These are phyloP conservation scores for Tragelaphus strepsiceros DNA, from an alignment of 2,113 vertebrate genomes.

Conservation along the genomic window DNA sequence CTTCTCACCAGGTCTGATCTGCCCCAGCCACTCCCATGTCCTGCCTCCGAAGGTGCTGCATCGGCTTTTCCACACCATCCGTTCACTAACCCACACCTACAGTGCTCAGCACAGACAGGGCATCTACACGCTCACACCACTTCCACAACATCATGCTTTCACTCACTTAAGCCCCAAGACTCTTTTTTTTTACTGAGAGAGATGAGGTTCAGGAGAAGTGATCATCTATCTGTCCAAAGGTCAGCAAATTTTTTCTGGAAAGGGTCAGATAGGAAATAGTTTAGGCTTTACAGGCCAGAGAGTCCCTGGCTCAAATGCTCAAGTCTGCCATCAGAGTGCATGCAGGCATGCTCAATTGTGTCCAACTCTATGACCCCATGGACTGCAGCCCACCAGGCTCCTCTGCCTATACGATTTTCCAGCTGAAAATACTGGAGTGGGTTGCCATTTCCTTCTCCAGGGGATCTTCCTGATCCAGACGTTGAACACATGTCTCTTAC, in stretches of 20 bases:
- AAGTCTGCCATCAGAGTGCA: accelerated
- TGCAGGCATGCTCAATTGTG: accelerated
- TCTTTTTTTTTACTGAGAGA: neutral
- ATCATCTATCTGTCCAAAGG: neutral
- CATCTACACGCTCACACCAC: accelerated
- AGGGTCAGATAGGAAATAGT: neutral
- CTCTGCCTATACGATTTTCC: neutral
- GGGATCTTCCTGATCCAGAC: neutral
- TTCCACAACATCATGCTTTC: accelerated
- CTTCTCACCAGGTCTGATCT: neutral
- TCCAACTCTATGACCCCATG: neutral
- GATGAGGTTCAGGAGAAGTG: neutral
- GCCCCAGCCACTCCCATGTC: no score
- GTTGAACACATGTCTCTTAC: neutral
- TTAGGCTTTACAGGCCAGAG: neutral
- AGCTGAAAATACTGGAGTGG: neutral
- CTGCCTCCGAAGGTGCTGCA: accelerated
- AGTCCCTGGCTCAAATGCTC: neutral
- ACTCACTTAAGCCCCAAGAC: accelerated
- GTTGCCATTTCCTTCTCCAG: neutral
- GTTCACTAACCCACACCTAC: accelerated
- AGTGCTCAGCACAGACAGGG: accelerated
- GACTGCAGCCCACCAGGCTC: neutral
- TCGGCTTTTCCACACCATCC: accelerated
- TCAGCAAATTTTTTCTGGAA: neutral